Evolutionary conservation across 2,888 invertebrate genomes (phyloP).

Genomic region (Cantharis rufa): DNA sequence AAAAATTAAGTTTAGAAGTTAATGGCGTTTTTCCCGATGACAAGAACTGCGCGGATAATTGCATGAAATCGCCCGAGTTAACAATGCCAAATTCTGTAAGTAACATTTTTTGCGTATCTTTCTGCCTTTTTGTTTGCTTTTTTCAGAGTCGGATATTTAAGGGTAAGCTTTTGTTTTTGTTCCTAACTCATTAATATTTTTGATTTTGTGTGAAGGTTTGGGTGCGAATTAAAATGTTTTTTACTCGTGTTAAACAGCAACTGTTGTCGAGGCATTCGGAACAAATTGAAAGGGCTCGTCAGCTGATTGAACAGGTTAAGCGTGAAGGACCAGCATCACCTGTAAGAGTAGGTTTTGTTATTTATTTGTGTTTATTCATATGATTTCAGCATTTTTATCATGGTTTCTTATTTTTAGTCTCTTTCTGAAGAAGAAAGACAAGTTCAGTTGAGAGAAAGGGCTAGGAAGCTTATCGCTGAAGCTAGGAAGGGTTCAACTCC

Average conservation of each 20-base stretch:
- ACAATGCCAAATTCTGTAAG: conserved; percentile 53
- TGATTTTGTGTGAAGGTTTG: conserved; percentile 47
- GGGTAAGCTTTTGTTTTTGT: conserved; percentile 20
- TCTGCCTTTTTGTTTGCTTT: conserved; percentile 19
- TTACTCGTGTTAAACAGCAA: conserved; percentile 63
- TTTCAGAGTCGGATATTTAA: neutral
- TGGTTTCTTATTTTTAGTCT: conserved; percentile 3
- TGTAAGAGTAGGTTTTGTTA: conserved; percentile 54
- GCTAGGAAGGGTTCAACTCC: conserved; percentile 67
- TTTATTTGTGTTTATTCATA: neutral
- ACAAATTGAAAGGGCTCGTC: conserved; percentile 81
- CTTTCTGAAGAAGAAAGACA: conserved; percentile 83
- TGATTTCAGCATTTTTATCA: neutral
- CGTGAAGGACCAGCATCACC: conserved; percentile 59
- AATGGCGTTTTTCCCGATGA: conserved; percentile 35
- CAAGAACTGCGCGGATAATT: conserved; percentile 12
- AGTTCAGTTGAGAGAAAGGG: conserved; percentile 82
- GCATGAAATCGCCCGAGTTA: conserved; percentile 42
- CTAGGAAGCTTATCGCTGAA: conserved; percentile 86
- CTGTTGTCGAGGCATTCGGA: conserved; percentile 81
- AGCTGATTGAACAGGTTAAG: conserved; percentile 80
- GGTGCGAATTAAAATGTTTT: conserved; percentile 52
- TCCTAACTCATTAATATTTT: conserved; percentile 19
- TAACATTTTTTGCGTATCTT: conserved; percentile 26
- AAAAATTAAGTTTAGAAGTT: conserved; percentile 32